Conservation (phyloP, 2,113 vertebrate genomes). For the Naja naja region DNA sequence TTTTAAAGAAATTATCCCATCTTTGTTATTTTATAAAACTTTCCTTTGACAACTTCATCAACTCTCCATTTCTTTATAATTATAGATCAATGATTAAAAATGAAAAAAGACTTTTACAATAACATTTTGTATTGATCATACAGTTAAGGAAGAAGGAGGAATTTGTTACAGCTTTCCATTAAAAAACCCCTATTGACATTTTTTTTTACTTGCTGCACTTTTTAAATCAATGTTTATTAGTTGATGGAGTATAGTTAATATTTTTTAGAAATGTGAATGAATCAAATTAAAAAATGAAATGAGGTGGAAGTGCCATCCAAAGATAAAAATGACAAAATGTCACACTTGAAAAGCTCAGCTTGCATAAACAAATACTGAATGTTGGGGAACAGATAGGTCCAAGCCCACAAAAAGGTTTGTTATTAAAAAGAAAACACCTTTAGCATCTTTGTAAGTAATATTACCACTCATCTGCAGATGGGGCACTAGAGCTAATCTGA, state of each 20-base stretch:
- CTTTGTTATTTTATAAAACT: not conserved
- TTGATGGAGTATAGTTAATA: not conserved
- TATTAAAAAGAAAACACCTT: not conserved
- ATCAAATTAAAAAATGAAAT: conserved; percentile 9
- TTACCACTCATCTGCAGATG: conserved; percentile 1
- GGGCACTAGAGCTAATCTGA: conserved; percentile 21
- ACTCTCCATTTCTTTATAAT: not conserved
- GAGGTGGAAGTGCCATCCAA: not conserved
- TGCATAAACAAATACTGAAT: not conserved
- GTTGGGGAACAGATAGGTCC: not conserved
- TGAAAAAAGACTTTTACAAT: not conserved
- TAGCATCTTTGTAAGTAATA: not conserved
- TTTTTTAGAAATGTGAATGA: conserved; percentile 14
- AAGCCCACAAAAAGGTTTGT: not conserved
- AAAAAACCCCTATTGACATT: not conserved
- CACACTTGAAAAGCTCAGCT: not conserved
- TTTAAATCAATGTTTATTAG: not conserved
- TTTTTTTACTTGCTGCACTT: not conserved
- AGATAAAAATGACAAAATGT: not conserved
- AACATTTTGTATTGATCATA: not conserved
- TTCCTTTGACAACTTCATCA: not conserved
- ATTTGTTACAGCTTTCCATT: not conserved
- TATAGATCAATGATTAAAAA: not conserved
- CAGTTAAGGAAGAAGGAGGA: not conserved
- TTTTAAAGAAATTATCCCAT: not conserved